Evolutionary conservation across 2,888 invertebrate genomes (phyloP).

Genomic region (Odontothrips loti): DNA sequence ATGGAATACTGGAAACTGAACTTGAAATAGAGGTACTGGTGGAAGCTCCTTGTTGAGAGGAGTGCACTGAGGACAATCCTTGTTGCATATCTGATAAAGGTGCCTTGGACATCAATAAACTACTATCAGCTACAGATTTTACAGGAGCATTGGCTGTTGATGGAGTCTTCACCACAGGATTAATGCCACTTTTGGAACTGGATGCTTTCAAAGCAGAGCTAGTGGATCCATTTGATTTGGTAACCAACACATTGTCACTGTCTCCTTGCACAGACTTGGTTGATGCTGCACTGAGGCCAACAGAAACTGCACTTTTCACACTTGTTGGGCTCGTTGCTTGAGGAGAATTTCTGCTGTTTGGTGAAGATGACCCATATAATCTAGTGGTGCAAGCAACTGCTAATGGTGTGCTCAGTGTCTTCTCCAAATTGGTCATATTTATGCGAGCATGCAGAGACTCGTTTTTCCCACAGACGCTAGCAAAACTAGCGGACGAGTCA

Average conservation of each 20-base stretch:
- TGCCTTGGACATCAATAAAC: not conserved
- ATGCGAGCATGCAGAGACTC: not conserved
- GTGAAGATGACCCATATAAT: not conserved
- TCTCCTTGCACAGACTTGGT: not conserved
- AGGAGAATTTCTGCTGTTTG: not conserved
- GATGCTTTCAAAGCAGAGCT: not conserved
- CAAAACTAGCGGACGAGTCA: constrained; percentile 4
- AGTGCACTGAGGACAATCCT: too few species aligned
- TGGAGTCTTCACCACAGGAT: not conserved
- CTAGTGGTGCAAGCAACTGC: not conserved
- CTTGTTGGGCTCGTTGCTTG: not conserved
- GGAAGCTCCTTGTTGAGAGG: not conserved
- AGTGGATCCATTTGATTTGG: not conserved
- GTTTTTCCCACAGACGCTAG: not conserved
- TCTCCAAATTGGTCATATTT: not conserved
- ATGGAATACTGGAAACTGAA: not conserved
- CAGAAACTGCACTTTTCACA: not conserved
- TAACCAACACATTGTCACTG: not conserved
- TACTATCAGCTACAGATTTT: not conserved
- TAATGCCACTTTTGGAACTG: not conserved
- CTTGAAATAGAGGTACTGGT: not conserved
- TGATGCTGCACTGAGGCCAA: not conserved
- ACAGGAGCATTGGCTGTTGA: not conserved
- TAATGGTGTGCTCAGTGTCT: too few species aligned
- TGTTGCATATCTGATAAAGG: not conserved